A percentile compares a stretch with the other conserved stretches of the same genome.
Evolutionary conservation across 2,113 vertebrate species (phyloP).

Genomic region (Lagenorhynchus albirostris): DNA sequence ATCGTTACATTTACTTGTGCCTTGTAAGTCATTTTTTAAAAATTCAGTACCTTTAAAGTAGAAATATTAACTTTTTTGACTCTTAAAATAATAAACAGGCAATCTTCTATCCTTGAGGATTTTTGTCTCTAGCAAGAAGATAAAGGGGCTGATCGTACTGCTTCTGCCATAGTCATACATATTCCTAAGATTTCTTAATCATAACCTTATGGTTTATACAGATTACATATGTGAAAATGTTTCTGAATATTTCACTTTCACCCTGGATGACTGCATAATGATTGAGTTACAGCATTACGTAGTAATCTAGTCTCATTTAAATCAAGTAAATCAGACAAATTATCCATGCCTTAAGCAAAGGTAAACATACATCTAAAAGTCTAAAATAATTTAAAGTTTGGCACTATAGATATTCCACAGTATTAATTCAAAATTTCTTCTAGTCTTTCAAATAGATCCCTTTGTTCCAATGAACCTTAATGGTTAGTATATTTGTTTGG

Average conservation of each 20-base stretch:
- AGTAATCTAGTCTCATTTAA: constrained; percentile 50
- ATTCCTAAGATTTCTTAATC: constrained; percentile 52
- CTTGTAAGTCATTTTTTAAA: background rate
- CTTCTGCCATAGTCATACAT: constrained; percentile 30
- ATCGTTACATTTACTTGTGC: constrained; percentile 17
- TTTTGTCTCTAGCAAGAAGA: constrained; percentile 38
- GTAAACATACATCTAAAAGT: background rate
- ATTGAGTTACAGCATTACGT: background rate
- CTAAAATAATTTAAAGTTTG: constrained; percentile 28
- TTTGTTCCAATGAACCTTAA: background rate
- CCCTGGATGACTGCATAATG: constrained; percentile 8
- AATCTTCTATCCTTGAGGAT: background rate
- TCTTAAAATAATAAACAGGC: constrained; percentile 25
- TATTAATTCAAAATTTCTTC: background rate
- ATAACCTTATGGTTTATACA: constrained; percentile 56
- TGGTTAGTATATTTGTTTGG: background rate
- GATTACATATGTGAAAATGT: constrained; percentile 60
- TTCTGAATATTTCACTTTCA: background rate
- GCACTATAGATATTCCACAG: background rate
- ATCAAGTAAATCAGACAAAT: constrained; percentile 54
- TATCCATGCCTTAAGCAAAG: constrained; percentile 12
- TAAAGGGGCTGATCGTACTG: constrained; percentile 10
- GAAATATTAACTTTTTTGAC: constrained; percentile 42
- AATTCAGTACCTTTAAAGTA: background rate
- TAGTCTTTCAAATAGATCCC: background rate